A percentile compares a stretch with the other conserved stretches of the same genome.
phyloP scores from a whole-genome alignment of 2,113 vertebrate species.

The Pollachius pollachius region DNA sequence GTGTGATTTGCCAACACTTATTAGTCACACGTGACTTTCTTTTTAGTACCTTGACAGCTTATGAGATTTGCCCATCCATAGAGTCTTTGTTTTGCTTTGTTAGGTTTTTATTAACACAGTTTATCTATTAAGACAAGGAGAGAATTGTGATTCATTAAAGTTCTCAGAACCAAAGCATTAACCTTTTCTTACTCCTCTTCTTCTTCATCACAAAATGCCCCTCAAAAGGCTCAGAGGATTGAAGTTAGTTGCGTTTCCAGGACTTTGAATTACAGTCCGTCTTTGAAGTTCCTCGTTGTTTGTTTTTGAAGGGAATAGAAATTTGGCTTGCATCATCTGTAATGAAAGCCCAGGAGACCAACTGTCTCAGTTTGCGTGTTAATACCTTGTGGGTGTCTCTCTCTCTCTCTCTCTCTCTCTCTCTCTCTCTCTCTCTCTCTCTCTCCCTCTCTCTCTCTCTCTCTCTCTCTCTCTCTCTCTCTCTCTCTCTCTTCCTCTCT shows the following conservation, averaged over 20 bases:
- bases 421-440: too few species aligned
- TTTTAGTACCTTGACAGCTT: background rate
- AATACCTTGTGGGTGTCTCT: too few species aligned
- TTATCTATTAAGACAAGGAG: background rate
- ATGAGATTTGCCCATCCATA: background rate
- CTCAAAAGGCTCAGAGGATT: conserved; percentile 48
- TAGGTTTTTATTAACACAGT: too few species aligned
- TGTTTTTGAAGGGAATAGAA: conserved; percentile 57
- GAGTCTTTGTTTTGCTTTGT: too few species aligned
- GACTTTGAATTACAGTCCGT: conserved; percentile 57
- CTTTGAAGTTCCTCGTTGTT: conserved; percentile 58
- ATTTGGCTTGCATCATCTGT: conserved; percentile 47
- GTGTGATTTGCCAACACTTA: conserved; percentile 5
- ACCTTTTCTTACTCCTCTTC: conserved; percentile 14
- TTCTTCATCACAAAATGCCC: conserved; percentile 28
- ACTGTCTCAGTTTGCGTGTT: conserved; percentile 46
- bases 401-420: too few species aligned
- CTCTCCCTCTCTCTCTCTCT: too few species aligned
- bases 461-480: too few species aligned
- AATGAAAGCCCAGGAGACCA: conserved; percentile 48
- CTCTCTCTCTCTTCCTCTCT: too few species aligned
- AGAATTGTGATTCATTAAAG: conserved; percentile 9
- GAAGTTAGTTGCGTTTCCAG: conserved; percentile 43
- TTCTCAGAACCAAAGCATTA: conserved; percentile 38
- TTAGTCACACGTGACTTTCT: conserved; percentile 18